Evolutionary conservation across 1,140 invertebrate genomes (phyloP).

Genomic region (Zeugodacus cucurbitae): DNA sequence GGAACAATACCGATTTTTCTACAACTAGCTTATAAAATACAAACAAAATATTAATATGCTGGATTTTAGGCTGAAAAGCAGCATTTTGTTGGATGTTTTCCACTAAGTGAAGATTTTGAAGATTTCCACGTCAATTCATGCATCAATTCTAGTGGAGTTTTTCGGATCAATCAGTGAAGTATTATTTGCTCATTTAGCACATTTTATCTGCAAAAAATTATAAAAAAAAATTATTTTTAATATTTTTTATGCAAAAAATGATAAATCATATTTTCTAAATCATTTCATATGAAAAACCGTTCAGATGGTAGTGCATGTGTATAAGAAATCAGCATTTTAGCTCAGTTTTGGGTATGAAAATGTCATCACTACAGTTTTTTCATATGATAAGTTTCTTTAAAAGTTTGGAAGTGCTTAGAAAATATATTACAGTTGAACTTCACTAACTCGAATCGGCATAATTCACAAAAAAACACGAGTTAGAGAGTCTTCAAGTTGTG

Average conservation of each 20-base stretch:
- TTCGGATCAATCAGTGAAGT: too few relatives aligned
- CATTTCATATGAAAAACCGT: background rate
- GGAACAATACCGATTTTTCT: background rate
- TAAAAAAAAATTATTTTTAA: background rate
- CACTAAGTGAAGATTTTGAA: too few relatives aligned
- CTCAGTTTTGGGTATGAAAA: background rate
- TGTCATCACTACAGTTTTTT: background rate
- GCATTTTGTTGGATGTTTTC: background rate
- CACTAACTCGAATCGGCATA: too few relatives aligned
- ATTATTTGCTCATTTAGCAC: too few relatives aligned
- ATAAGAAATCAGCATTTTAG: background rate
- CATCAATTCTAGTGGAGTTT: background rate
- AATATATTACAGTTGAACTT: too few relatives aligned
- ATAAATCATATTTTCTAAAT: background rate
- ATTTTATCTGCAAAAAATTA: background rate
- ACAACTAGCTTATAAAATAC: background rate
- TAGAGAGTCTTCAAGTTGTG: too few relatives aligned
- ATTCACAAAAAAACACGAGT: too few relatives aligned
- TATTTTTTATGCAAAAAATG: background rate
- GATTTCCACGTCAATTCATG: background rate
- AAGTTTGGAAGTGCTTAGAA: too few relatives aligned
- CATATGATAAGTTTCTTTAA: background rate
- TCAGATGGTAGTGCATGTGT: conserved; percentile 24
- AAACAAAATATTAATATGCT: background rate
- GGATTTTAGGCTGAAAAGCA: background rate